Evolutionary conservation across 2,888 invertebrate species (phyloP), one percentile per base, ranked within the genome.

Genomic region (Drosophila barbarae): DNA sequence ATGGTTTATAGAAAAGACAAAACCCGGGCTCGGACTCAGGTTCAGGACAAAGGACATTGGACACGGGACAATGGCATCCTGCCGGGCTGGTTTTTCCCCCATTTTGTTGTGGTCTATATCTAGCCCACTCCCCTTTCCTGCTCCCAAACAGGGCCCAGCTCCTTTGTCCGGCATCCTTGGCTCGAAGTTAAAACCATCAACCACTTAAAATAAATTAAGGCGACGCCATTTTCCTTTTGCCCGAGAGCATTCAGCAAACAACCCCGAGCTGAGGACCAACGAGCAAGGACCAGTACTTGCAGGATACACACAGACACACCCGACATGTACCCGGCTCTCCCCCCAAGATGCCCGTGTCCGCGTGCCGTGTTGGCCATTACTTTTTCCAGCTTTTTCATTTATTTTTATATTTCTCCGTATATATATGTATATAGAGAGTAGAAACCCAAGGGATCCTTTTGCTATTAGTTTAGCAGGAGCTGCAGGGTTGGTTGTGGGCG

Each of bases 151-250:
- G 51, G 66, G 57, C 47, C 49, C 18, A 56, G 36, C 55, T 42
- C 41, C 63, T 77, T 64, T 70, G 41, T 61, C 50, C 47, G 50
- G 69, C 38, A 39, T 55, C 70, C 70, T 70, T 72, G 53, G 63
- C 69, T 72, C 52, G 68, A 83, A 83, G 73, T 77, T 80, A 70
- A 85, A 76, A 80, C 81, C 81, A 85, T 81, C 81, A 85, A 83
- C 81, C 81, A 82, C 81, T 82, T 82, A 85, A 82, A 82, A 82
- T 82, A 82, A 82, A 82, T 82, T 82, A 84, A 82, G 85, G 85
- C 78, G 85, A 80, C 81, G 81, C 81, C 81, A 82, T 82, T 82
- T 82, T 80, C 73, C 84, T 85, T 85, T 85, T 73, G 72, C 68
- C 46, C 55, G 55, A 55, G 55, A 64, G 63, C 56, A 67, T 61